Percentiles rank a stretch among this genome's conserved stretches.
These are phyloP conservation scores for Condylura cristata DNA, from an alignment of 2,113 vertebrate species.

Conservation along the genomic window DNA sequence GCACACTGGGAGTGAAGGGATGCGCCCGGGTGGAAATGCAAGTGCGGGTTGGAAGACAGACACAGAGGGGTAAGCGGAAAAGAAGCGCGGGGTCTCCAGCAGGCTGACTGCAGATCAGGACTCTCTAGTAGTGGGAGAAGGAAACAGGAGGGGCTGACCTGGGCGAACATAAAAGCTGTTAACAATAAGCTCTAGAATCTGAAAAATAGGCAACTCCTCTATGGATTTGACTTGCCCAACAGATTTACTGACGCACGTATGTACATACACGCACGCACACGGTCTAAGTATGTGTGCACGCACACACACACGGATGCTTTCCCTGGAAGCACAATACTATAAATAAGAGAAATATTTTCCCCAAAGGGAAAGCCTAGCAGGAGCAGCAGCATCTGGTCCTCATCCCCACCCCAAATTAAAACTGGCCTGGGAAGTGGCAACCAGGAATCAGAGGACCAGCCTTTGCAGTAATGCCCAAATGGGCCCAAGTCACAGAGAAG, in stretches of 20 bases:
- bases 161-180: constrained; percentile 7
- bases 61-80: background rate
- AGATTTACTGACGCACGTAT: background rate
- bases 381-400: constrained; percentile 33
- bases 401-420: background rate
- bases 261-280: background rate
- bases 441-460: constrained; percentile 18
- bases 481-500: background rate
- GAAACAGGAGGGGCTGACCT: background rate
- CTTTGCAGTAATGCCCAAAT: constrained; percentile 16
- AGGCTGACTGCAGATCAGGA: background rate
- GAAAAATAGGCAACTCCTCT: constrained; percentile 66
- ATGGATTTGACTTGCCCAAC: constrained; percentile 26
- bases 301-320: constrained; percentile 38
- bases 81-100: constrained; percentile 1
- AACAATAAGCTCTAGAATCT: constrained; percentile 40
- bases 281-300: background rate
- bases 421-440: constrained; percentile 25
- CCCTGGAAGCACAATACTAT: constrained; percentile 69
- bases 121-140: background rate
- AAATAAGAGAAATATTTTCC: constrained; percentile 61
- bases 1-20: constrained; percentile 18
- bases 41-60: constrained; percentile 63
- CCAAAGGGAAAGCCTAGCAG: constrained; percentile 45
- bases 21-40: constrained; percentile 20